These are phyloP conservation scores for Philopotamus ludificatus DNA, from an alignment of 1,140 invertebrate genomes.

Conservation along the genomic window DNA sequence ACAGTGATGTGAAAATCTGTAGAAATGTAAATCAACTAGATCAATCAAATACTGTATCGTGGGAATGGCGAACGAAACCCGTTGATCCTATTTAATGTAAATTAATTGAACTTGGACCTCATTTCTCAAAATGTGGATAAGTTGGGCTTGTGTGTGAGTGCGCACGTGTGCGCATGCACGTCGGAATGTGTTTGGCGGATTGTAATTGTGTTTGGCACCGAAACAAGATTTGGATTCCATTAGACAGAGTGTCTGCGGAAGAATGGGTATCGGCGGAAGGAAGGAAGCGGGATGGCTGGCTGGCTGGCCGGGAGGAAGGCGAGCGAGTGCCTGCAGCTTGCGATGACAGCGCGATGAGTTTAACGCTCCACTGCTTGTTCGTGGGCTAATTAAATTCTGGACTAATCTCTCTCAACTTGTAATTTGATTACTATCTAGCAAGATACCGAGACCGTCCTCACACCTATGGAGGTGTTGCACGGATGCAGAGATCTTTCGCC, in stretches of 20 bases:
- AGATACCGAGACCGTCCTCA: conserved; percentile 34
- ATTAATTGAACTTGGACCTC: neutral
- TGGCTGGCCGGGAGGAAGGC: conserved; percentile 14
- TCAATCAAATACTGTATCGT: neutral
- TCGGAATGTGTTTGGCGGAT: too few species aligned
- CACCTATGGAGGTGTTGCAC: conserved; percentile 30
- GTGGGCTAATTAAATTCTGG: conserved; percentile 42
- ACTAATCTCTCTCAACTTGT: conserved; percentile 43
- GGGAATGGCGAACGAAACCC: neutral
- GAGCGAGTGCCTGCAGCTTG: conserved; percentile 6
- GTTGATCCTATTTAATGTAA: neutral
- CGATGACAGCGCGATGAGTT: conserved; percentile 37
- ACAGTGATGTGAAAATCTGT: neutral
- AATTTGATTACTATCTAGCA: conserved; percentile 42
- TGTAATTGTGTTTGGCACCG: too few species aligned
- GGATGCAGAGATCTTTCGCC: conserved; percentile 11
- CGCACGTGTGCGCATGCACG: too few species aligned
- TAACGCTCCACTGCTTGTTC: conserved; percentile 41
- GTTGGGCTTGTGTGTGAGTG: too few species aligned
- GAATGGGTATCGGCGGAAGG: conserved; percentile 26
- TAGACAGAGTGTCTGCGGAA: conserved; percentile 27
- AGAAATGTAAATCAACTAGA: neutral
- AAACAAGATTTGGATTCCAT: conserved; percentile 37
- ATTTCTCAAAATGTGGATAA: neutral
- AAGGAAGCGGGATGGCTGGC: conserved; percentile 8